Percentiles rank a stretch among this genome's conserved stretches.
phyloP scores from a whole-genome alignment of 2,113 vertebrate species.

The Columbina picui region DNA sequence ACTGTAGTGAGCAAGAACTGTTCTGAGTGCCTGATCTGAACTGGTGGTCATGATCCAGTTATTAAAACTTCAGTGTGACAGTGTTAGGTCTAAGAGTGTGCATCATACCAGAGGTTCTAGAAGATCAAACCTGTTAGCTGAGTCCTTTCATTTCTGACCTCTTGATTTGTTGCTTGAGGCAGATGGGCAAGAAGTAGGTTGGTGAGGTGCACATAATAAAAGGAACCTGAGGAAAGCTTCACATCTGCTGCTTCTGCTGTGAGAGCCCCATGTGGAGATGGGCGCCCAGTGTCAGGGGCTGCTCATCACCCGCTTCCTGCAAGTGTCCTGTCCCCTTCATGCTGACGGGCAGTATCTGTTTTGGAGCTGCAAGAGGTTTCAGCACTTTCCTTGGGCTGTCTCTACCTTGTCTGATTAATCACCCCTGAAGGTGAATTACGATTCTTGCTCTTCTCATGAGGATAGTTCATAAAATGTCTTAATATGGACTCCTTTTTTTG shows the following conservation, averaged over 20 bases:
- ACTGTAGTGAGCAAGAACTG: background rate
- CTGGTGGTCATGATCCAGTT: background rate
- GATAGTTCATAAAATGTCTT: conserved; percentile 13
- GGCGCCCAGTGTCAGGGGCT: background rate
- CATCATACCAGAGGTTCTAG: background rate
- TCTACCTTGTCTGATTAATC: background rate
- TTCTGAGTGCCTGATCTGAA: background rate
- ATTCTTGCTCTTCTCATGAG: background rate
- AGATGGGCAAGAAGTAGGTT: background rate
- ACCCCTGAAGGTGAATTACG: background rate
- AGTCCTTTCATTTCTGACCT: background rate
- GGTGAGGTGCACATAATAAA: background rate
- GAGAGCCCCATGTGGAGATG: background rate
- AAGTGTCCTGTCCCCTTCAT: background rate
- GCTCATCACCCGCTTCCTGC: background rate
- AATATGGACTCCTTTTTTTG: conserved; percentile 8
- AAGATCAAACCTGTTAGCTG: background rate
- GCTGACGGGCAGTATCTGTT: background rate
- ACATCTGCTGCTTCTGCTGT: background rate
- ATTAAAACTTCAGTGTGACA: background rate
- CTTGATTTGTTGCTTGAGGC: background rate
- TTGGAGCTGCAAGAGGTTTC: background rate
- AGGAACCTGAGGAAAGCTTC: background rate
- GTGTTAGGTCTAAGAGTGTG: background rate
- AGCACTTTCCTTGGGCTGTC: background rate